phyloP scores from a whole-genome alignment of 1,140 invertebrate genomes.

The Tachypleus tridentatus region DNA sequence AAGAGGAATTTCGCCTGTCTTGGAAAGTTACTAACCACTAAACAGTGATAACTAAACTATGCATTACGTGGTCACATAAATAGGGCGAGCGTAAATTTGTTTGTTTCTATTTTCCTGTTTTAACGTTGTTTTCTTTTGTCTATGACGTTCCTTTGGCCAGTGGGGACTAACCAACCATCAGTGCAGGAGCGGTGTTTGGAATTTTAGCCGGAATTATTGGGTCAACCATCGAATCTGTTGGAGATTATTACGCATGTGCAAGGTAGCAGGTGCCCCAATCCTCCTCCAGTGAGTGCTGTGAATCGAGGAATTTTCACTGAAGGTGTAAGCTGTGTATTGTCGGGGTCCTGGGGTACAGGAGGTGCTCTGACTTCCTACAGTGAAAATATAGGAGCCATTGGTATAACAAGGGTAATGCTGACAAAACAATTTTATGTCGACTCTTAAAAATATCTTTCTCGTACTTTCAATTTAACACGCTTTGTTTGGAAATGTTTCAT shows the following conservation, averaged over 20 bases:
- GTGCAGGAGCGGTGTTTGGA: constrained; percentile 57
- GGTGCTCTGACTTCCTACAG: constrained; percentile 76
- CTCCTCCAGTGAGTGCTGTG: constrained; percentile 71
- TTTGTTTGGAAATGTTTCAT: too few relatives aligned
- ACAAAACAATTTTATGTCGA: too few relatives aligned
- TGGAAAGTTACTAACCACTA: neutral
- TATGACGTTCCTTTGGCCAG: constrained; percentile 46
- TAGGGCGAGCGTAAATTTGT: neutral
- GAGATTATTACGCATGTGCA: constrained; percentile 77
- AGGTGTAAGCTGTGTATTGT: constrained; percentile 65
- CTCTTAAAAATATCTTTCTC: too few relatives aligned
- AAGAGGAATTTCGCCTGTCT: neutral
- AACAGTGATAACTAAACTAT: neutral
- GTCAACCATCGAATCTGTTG: constrained; percentile 72
- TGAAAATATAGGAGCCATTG: constrained; percentile 81
- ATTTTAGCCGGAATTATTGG: constrained; percentile 73
- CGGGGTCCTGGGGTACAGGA: constrained; percentile 64
- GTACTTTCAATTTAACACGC: too few relatives aligned
- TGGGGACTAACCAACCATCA: constrained; percentile 66
- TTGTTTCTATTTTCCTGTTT: constrained; percentile 3
- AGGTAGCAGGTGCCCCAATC: constrained; percentile 62
- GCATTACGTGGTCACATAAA: neutral
- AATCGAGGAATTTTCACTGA: constrained; percentile 74
- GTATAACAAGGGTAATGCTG: constrained; percentile 45
- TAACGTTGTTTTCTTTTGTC: neutral